A percentile compares a stretch with the other conserved stretches of the same genome.
These are phyloP conservation scores for Callionymus lyra DNA, from an alignment of 2,113 vertebrate species.

Conservation along the genomic window DNA sequence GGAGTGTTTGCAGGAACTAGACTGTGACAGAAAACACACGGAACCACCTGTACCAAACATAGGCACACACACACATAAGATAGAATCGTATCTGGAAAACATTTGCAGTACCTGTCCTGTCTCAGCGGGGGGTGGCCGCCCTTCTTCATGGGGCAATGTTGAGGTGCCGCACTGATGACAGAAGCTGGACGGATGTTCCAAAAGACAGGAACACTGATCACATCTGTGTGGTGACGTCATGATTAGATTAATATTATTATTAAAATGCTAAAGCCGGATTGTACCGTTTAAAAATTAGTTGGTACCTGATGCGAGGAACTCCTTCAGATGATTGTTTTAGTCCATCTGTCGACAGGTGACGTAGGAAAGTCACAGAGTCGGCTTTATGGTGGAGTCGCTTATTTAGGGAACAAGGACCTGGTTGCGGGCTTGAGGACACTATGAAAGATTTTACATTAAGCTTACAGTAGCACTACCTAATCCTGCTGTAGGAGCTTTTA, in stretches of 20 bases:
- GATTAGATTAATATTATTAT: too few species aligned
- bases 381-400: conserved; percentile 27
- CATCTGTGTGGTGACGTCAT: neutral
- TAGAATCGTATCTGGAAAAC: neutral
- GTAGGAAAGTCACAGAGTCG: too few species aligned
- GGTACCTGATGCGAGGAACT: too few species aligned
- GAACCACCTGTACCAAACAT: neutral
- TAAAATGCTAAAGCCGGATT: too few species aligned
- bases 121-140: neutral
- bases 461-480: too few species aligned
- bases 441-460: too few species aligned
- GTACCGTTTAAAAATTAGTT: too few species aligned
- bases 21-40: conserved; percentile 1
- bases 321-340: too few species aligned
- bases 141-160: neutral
- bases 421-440: neutral
- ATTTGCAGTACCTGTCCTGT: neutral
- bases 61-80: neutral
- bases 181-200: neutral
- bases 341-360: too few species aligned
- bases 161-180: neutral
- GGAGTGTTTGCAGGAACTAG: neutral
- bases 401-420: conserved; percentile 52
- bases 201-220: neutral
- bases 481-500: too few species aligned